Conservation (phyloP, 37 sponge, comb jelly and placozoan species). For the Ephydatia muelleri region DNA sequence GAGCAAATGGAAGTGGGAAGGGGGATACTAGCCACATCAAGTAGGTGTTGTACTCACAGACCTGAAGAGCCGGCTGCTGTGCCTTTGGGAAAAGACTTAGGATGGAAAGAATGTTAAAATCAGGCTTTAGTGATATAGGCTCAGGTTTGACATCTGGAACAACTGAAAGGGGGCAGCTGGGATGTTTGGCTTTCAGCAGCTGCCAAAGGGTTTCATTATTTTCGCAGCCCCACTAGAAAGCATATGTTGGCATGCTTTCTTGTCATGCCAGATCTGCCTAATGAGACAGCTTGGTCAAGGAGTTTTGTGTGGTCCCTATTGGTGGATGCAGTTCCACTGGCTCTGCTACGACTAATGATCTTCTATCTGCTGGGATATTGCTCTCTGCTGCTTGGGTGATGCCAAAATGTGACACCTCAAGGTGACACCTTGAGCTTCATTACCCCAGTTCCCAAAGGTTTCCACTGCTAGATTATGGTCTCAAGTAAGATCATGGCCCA, state of each 20-base stretch:
- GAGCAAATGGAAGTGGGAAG: not conserved
- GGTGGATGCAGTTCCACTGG: not conserved
- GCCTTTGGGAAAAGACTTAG: not conserved
- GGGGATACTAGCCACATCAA: not conserved
- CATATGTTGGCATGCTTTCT: not conserved
- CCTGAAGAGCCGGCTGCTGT: not conserved
- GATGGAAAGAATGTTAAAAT: not conserved
- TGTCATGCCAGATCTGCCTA: not conserved
- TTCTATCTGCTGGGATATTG: too few species aligned
- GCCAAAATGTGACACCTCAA: too few species aligned
- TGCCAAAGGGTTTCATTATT: not conserved
- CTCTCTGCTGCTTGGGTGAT: too few species aligned
- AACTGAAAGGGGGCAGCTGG: not conserved
- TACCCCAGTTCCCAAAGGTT: too few species aligned
- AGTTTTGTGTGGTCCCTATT: not conserved
- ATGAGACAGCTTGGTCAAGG: not conserved
- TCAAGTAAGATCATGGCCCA: too few species aligned
- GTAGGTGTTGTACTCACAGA: not conserved
- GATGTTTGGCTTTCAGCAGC: not conserved
- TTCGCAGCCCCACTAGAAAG: not conserved
- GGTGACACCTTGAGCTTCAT: too few species aligned
- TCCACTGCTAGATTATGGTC: too few species aligned
- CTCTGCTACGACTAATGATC: not conserved
- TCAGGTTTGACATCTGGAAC: not conserved
- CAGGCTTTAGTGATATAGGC: not conserved